A percentile compares a stretch with the other conserved stretches of the same genome.
Conservation (phyloP, 2,797 vertebrate species). For the Arnoldichthys spilopterus region DNA sequence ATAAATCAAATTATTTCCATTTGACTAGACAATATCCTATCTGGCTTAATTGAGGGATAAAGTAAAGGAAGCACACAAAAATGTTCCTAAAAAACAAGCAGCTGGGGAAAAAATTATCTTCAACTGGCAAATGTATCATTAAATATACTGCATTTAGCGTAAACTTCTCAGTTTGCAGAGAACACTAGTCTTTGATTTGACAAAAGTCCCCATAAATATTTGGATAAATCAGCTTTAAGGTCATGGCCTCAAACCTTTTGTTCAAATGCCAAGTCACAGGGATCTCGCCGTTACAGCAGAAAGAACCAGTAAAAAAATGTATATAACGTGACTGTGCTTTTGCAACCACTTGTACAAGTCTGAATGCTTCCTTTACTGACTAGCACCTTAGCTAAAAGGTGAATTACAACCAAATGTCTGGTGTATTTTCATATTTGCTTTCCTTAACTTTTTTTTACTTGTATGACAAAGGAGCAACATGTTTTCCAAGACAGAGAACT, state of each 20-base stretch:
- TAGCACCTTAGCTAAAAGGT: slow-evolving; percentile 6
- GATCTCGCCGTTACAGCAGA: neutral
- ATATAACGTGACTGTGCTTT: no score
- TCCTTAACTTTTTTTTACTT: neutral
- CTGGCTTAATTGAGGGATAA: slow-evolving; percentile 2
- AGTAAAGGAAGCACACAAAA: slow-evolving; percentile 39
- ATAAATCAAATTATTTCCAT: neutral
- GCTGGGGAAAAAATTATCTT: neutral
- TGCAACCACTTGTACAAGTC: no score
- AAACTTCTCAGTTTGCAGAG: neutral
- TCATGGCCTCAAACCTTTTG: no score
- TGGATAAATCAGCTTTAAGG: neutral
- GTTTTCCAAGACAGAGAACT: slow-evolving; percentile 34
- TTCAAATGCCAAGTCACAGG: no score
- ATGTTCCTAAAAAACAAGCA: neutral
- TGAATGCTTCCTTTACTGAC: slow-evolving; percentile 32
- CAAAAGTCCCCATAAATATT: neutral
- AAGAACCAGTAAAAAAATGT: no score
- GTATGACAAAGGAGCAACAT: neutral
- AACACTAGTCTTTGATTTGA: no score
- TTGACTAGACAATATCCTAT: neutral
- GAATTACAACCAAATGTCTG: slow-evolving; percentile 17
- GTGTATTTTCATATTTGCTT: slow-evolving; percentile 23
- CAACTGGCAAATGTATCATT: no score
- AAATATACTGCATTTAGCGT: neutral